phyloP scores from a whole-genome alignment of 2,888 invertebrate species.

The Plebejus argus region DNA sequence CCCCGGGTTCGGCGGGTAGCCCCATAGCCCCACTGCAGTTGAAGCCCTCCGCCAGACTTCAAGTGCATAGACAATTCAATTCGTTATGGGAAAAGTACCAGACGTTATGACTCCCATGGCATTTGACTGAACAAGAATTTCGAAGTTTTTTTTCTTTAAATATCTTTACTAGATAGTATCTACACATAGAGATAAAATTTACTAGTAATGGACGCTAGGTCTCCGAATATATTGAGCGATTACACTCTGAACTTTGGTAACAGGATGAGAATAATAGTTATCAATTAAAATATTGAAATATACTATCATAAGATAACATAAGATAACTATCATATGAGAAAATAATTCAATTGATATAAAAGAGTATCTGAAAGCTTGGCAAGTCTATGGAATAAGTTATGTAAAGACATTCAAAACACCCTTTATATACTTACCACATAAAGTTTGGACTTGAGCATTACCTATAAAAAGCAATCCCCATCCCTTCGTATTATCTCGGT shows the following conservation, averaged over 20 bases:
- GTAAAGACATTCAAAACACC: constrained; percentile 12
- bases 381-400: not conserved
- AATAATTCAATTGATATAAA: not conserved
- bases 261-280: no score
- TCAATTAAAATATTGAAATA: no score
- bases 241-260: no score
- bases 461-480: constrained; percentile 4
- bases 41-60: constrained; percentile 28
- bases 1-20: constrained; percentile 44
- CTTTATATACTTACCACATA: constrained; percentile 15
- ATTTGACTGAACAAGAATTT: constrained; percentile 18
- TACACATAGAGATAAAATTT: no score
- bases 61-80: constrained; percentile 26
- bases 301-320: no score
- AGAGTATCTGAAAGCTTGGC: constrained; percentile 7
- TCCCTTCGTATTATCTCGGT: constrained; percentile 9
- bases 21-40: constrained; percentile 39
- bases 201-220: no score
- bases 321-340: no score
- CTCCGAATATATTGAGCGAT: no score
- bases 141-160: not conserved
- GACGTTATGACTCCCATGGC: constrained; percentile 16
- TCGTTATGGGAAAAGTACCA: constrained; percentile 17
- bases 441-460: constrained; percentile 9
- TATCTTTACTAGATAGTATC: not conserved